These are phyloP conservation scores for Caenorhabditis imperialis DNA, from an alignment of 2,888 invertebrate genomes.

Conservation along the genomic window DNA sequence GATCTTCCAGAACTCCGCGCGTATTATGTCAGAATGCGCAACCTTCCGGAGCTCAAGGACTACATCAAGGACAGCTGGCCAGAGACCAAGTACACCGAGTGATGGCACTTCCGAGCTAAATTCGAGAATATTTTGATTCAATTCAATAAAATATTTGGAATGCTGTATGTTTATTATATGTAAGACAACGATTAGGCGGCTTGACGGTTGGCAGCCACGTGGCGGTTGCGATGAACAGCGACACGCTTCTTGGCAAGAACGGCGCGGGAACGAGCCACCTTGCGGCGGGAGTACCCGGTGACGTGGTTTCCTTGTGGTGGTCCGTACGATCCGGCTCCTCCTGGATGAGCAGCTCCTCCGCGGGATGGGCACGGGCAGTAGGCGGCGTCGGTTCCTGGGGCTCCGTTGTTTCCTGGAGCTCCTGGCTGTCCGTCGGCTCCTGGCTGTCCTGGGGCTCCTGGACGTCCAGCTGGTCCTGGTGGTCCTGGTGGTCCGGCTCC, in stretches of 20 bases:
- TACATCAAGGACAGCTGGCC: constrained; percentile 54
- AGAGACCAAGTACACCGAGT: constrained; percentile 36
- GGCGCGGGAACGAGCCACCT: constrained; percentile 43
- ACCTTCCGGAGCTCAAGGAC: constrained; percentile 40
- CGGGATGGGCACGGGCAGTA: constrained; percentile 54
- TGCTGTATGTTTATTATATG: constrained; percentile 8
- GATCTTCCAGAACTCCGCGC: constrained; percentile 27
- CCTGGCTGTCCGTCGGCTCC: constrained; percentile 53
- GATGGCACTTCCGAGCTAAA: not conserved
- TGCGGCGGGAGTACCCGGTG: constrained; percentile 42
- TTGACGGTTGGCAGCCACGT: constrained; percentile 8
- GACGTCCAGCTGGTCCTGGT: constrained; percentile 54
- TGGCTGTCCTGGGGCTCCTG: constrained; percentile 54
- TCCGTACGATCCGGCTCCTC: constrained; percentile 17
- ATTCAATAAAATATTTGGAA: not conserved
- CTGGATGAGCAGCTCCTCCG: constrained; percentile 20
- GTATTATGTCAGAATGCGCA: constrained; percentile 48
- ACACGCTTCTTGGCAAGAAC: constrained; percentile 49
- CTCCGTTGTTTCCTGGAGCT: constrained; percentile 53
- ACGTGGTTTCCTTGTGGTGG: constrained; percentile 13
- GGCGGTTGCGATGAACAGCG: constrained; percentile 15
- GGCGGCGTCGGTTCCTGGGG: constrained; percentile 54
- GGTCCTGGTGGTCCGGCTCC: constrained; percentile 56
- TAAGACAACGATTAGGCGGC: not conserved
- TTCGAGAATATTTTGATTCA: not conserved